These are phyloP conservation scores for Nymphalis io DNA, from an alignment of 1,140 invertebrate genomes.

Conservation along the genomic window DNA sequence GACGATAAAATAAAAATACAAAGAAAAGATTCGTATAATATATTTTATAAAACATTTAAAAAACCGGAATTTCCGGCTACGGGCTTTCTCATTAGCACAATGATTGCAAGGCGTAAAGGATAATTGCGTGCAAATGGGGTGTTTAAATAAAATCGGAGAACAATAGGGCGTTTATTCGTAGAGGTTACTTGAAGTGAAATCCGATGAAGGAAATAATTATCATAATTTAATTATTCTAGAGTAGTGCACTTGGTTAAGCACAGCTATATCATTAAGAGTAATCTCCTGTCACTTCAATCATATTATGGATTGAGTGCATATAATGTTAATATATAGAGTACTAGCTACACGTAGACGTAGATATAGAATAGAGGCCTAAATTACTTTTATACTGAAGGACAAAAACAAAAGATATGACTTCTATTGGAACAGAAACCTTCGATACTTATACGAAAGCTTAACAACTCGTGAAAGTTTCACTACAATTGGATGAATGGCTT, in stretches of 20 bases:
- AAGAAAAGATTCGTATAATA: neutral
- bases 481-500: no score
- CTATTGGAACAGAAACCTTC: no score
- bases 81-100: conserved; percentile 10
- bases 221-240: conserved; percentile 8
- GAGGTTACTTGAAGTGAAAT: conserved; percentile 5
- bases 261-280: neutral
- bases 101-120: conserved; percentile 3
- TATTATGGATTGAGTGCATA: neutral
- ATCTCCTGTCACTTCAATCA: neutral
- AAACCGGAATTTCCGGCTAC: neutral
- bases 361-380: no score
- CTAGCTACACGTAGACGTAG: no score
- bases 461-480: no score
- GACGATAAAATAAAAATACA: neutral
- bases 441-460: no score
- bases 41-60: conserved; percentile 3
- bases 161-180: neutral
- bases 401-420: no score
- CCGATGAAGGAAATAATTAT: conserved; percentile 4
- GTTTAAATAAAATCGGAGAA: conserved; percentile 14
- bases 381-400: no score
- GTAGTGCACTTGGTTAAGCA: neutral
- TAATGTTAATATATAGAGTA: no score
- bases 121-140: conserved; percentile 10